phyloP scores from a whole-genome alignment of 1,140 invertebrate genomes.

The Nasonia vitripennis region DNA sequence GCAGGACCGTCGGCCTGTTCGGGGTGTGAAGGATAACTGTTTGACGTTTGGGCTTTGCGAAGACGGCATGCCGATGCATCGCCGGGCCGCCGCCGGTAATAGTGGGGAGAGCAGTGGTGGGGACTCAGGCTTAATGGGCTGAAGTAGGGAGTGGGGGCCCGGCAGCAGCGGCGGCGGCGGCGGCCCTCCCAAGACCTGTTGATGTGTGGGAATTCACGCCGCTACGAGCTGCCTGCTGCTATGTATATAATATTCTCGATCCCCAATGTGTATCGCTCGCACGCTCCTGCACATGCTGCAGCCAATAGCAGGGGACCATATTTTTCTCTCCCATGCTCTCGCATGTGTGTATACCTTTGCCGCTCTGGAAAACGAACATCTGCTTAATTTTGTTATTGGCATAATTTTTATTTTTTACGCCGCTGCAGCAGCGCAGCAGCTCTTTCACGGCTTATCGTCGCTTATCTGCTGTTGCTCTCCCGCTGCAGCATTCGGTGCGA shows the following conservation, averaged over 20 bases:
- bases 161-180: slow-evolving; percentile 47
- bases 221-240: slow-evolving; percentile 39
- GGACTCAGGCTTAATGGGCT: slow-evolving; percentile 22
- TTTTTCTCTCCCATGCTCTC: slow-evolving; percentile 1
- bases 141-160: slow-evolving; percentile 58
- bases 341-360: background rate
- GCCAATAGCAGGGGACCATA: slow-evolving; percentile 10
- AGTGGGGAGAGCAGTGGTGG: slow-evolving; percentile 57
- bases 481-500: no score
- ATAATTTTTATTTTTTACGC: slow-evolving; percentile 52
- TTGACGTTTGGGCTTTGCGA: slow-evolving; percentile 75
- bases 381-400: slow-evolving; percentile 55
- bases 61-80: slow-evolving; percentile 73
- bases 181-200: slow-evolving; percentile 70
- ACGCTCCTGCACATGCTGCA: slow-evolving; percentile 32
- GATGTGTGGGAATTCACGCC: slow-evolving; percentile 74
- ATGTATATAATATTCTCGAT: background rate
- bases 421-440: background rate
- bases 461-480: background rate
- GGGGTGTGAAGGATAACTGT: slow-evolving; percentile 72
- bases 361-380: slow-evolving; percentile 46
- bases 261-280: background rate
- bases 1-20: slow-evolving; percentile 54
- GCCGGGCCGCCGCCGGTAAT: slow-evolving; percentile 8
- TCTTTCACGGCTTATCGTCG: slow-evolving; percentile 19